Base-by-base conservation (phyloP, 2,113 vertebrate genomes). In the pig (Sus scrofa) region DNA sequence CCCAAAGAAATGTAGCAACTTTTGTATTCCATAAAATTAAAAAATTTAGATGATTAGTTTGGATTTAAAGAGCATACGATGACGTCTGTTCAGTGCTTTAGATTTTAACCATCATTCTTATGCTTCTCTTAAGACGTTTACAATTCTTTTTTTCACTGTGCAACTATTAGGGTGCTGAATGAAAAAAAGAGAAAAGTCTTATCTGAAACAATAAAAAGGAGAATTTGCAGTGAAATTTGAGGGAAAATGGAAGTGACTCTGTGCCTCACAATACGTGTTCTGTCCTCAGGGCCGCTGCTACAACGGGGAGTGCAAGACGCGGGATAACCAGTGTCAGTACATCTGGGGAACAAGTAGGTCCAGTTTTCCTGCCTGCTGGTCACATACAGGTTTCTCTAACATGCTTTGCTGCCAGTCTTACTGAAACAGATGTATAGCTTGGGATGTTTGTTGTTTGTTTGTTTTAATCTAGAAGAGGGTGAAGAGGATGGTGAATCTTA, bases 291-390 rank as follows among this genome's bases (percentile, higher is more conserved):
- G 99, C 34, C 99, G 99, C 97, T 99, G 99, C 98, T 99, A 99
- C 96, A 99, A 96, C 1, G 99, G 99, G 91, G 99, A 99, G 98
- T 99, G 99, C 99, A 99, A 99, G 98, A 99, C 99, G 65, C 99
- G 99, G 98, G 99, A 99, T 95, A 99, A 99, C 98, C 99, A 99
- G 94, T 99, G 99, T 98, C 99, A 99, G 99, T 99, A 99, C 98
- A 99, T 99, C 98, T 99, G 99, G 99, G 99, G 99, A 83, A 97
- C 99, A 98, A 99, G 99, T 99, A 99, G 98, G 99, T 99, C 20
- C 6, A 82, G 32, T 67, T n/a, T n/a, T 71, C 62, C 24, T 32
- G 86, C 68, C 18, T 16, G 32, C 0, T 18, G 13, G 16, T 4
- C 22, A 12, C 56, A 11, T 10, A 6, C 10, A 2, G 39, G 50